phyloP scores from a whole-genome alignment of 2,113 vertebrate species.

The Elaphurus davidianus region DNA sequence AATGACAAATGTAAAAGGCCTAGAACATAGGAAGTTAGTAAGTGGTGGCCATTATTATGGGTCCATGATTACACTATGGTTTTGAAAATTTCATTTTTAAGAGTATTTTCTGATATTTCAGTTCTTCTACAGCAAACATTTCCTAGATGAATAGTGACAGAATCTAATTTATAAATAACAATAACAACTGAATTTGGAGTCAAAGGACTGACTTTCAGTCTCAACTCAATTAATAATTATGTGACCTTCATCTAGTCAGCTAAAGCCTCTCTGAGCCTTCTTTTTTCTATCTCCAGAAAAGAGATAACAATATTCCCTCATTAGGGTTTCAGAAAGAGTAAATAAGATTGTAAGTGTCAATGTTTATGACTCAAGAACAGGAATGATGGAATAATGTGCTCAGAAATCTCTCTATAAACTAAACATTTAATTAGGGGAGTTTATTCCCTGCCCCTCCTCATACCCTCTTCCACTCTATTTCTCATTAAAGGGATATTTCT shows the following conservation, averaged over 20 bases:
- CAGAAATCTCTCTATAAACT: neutral
- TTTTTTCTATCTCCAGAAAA: neutral
- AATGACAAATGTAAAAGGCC: neutral
- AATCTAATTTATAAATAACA: neutral
- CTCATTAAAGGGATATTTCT: neutral
- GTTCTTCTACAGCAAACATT: neutral
- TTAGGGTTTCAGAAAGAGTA: neutral
- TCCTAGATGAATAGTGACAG: neutral
- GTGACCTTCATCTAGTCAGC: neutral
- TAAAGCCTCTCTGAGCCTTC: neutral
- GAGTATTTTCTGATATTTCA: neutral
- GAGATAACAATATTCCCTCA: neutral
- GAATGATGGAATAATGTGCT: neutral
- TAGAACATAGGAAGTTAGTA: neutral
- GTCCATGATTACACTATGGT: neutral
- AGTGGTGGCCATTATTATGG: neutral
- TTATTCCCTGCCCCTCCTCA: neutral
- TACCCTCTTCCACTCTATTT: neutral
- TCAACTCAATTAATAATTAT: neutral
- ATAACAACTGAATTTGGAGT: neutral
- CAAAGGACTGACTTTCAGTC: neutral
- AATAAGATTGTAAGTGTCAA: neutral
- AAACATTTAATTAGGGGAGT: neutral
- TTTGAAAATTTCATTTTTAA: constrained; percentile 6
- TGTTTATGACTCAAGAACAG: neutral